These are phyloP conservation scores for Achlya flavicornis DNA, from an alignment of 2,888 invertebrate genomes.

Conservation along the genomic window DNA sequence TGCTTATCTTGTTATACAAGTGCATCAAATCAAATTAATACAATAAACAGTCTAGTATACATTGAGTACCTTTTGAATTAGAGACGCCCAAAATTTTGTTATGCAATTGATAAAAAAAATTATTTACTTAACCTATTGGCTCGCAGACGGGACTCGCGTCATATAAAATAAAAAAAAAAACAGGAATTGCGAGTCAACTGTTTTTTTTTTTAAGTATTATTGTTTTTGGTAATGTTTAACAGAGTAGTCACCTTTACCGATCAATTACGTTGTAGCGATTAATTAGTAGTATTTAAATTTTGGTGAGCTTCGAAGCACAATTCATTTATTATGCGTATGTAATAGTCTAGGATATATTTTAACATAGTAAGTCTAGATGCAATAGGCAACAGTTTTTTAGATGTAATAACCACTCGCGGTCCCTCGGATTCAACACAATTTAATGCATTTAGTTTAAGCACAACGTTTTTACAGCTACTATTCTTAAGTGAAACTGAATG, in stretches of 20 bases:
- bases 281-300: slow-evolving; percentile 34
- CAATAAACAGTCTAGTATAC: not conserved
- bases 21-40: not conserved
- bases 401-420: slow-evolving; percentile 7
- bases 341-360: slow-evolving; percentile 56
- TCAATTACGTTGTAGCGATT: slow-evolving; percentile 38
- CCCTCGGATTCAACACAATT: slow-evolving; percentile 8
- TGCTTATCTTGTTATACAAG: not conserved
- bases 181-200: too few species aligned
- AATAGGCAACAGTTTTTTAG: slow-evolving; percentile 40
- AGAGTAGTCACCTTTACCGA: slow-evolving; percentile 42
- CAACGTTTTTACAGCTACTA: slow-evolving; percentile 12
- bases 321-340: slow-evolving; percentile 54
- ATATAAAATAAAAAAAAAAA: too few species aligned
- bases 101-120: too few species aligned
- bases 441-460: slow-evolving; percentile 5
- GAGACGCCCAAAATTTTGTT: too few species aligned
- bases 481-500: slow-evolving; percentile 13
- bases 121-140: not conserved
- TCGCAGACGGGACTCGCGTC: too few species aligned
- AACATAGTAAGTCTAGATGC: slow-evolving; percentile 61
- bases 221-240: slow-evolving; percentile 16
- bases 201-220: too few species aligned
- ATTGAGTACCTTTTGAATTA: too few species aligned
- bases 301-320: slow-evolving; percentile 56